Evolutionary conservation across 2,797 vertebrate genomes (phyloP).

Genomic region (Falco cherrug): DNA sequence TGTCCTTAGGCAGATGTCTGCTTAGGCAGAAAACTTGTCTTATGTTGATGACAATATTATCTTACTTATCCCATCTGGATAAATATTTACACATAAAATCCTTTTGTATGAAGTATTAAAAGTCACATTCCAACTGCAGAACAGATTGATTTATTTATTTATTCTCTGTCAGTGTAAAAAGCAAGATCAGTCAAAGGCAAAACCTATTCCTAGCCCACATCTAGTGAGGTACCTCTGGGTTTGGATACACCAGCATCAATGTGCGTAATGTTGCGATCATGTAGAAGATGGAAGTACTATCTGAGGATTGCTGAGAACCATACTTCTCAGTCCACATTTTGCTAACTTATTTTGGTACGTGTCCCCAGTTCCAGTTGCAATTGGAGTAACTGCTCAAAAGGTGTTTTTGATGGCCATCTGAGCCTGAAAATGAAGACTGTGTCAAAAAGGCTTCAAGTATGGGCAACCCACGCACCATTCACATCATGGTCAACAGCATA

Average conservation of each 20-base stretch:
- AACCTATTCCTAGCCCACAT: not conserved
- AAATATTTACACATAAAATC: not conserved
- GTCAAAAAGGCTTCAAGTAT: not conserved
- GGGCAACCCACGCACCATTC: accelerated
- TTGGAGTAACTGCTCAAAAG: not conserved
- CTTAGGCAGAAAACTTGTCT: not conserved
- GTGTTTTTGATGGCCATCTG: not conserved
- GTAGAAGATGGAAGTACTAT: not conserved
- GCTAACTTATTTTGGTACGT: not conserved
- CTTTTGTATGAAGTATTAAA: not conserved
- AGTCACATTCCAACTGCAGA: not conserved
- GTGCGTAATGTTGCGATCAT: not conserved
- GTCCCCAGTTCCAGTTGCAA: not conserved
- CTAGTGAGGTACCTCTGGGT: not conserved
- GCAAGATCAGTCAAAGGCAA: not conserved
- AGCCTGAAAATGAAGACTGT: not conserved
- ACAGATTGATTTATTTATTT: not conserved
- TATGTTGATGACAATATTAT: not conserved
- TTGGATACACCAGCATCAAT: not conserved
- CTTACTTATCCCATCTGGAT: not conserved
- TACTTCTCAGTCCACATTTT: not conserved
- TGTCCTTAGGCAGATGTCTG: not conserved
- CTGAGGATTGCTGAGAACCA: not conserved
- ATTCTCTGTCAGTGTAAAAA: not conserved
- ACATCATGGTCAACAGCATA: accelerated